Evolutionary conservation across 2,888 invertebrate genomes (phyloP), one percentile per base, ranked within the genome.

Genomic region (Parascotia fuliginaria): DNA sequence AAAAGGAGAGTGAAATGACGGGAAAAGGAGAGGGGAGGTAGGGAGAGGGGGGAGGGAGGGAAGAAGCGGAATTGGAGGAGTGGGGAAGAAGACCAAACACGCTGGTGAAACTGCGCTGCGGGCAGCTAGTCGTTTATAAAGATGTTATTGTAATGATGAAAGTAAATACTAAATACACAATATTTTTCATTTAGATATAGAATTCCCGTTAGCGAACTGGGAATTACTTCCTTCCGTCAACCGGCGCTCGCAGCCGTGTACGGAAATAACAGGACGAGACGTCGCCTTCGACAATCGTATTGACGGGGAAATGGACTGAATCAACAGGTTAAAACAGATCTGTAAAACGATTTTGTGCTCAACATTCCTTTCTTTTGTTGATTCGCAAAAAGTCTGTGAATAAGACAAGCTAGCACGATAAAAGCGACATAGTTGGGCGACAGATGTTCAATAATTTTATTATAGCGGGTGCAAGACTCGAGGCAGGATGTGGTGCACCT

Each of bases 201-300:
- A 78, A 78, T 77, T 82, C 81, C 83, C 74, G 79, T 78, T 80
- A 77, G 79, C 73, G 68, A 73, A 70, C 74, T 80, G 81, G 82
- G 83, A 88, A 89, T 91, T 87, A 76, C 85, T 89, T 90, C 91
- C 90, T 90, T 90, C 91, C 90, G 85, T 65, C 74, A 50, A 58
- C 50, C 69, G 68, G 62, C 67, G 70, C 61, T 76, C 69, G 71
- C 77, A 76, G 74, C 72, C 67, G 74, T 33, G 70, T 75, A 75
- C 85, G 90, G 90, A 89, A 90, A 90, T 90, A 82, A 85, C 83
- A 79, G 81, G 79, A 80, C 82, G 81, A 79, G 79, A 73, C 79
- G 79, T 79, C 79, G 79, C 79, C 79, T 68, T 75, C 86, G 84
- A 80, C 83, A 83, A 79, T 81, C 79, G 67, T 76, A 82, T 83